Evolutionary conservation across 2,113 vertebrate species (phyloP).

Genomic region (Esox niger): DNA sequence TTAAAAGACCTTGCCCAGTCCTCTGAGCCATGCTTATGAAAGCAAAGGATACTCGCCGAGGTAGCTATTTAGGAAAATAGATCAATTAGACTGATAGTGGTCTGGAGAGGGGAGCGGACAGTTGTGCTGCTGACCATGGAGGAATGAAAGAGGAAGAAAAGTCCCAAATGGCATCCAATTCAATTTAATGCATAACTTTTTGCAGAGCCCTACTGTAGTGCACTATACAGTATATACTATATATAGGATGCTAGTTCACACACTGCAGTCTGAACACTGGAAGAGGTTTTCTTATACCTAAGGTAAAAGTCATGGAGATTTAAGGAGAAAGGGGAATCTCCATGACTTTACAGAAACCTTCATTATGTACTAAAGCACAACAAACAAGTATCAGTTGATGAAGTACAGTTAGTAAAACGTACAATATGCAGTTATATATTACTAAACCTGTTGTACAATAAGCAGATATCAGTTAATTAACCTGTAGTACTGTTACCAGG

Average conservation of each 20-base stretch:
- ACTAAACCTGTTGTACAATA: too few species aligned
- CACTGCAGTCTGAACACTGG: slow-evolving; percentile 20
- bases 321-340: slow-evolving; percentile 13
- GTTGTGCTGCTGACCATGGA: slow-evolving; percentile 35
- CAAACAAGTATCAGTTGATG: too few species aligned
- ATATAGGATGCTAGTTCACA: too few species aligned
- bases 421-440: too few species aligned
- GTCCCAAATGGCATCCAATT: too few species aligned
- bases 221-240: too few species aligned
- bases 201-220: too few species aligned
- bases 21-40: slow-evolving; percentile 42
- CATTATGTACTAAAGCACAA: too few species aligned
- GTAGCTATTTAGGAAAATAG: slow-evolving; percentile 44
- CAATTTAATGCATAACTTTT: too few species aligned
- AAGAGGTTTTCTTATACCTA: slow-evolving; percentile 21
- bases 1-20: not conserved
- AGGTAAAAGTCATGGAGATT: slow-evolving; percentile 32
- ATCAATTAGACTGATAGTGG: slow-evolving; percentile 59
- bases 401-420: too few species aligned
- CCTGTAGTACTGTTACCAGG: too few species aligned
- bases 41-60: slow-evolving; percentile 52
- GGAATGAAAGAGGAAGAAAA: slow-evolving; percentile 1
- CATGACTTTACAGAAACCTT: slow-evolving; percentile 49
- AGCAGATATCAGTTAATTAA: too few species aligned
- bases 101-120: slow-evolving; percentile 17